Conservation (phyloP, 2,888 invertebrate genomes). For the Amphiduros pacificus region DNA sequence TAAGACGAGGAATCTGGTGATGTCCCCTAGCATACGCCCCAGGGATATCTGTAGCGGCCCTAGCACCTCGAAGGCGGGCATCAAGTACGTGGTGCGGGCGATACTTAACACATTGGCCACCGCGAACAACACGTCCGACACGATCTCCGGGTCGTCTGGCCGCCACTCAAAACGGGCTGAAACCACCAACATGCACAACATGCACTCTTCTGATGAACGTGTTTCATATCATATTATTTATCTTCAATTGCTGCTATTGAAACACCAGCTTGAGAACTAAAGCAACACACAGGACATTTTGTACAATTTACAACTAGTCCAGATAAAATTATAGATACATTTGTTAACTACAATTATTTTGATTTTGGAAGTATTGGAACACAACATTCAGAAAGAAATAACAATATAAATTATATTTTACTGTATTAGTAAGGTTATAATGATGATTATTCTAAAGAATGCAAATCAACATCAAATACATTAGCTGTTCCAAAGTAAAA, state of each 20-base stretch:
- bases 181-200: no score
- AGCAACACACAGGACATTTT: no score
- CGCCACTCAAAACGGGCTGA: slow-evolving; percentile 59
- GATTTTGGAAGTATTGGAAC: no score
- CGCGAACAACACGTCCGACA: slow-evolving; percentile 59
- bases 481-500: neutral
- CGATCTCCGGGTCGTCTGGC: slow-evolving; percentile 58
- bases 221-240: no score
- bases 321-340: no score
- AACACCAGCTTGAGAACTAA: no score
- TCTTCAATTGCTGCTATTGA: no score
- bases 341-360: no score
- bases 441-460: no score
- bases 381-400: neutral
- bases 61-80: slow-evolving; percentile 60
- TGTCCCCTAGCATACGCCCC: slow-evolving; percentile 59
- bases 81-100: slow-evolving; percentile 59
- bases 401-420: neutral
- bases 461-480: neutral
- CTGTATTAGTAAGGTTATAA: neutral
- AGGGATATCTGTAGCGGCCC: slow-evolving; percentile 59
- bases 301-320: no score
- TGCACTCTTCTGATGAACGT: no score
- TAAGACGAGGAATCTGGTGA: slow-evolving; percentile 59
- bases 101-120: slow-evolving; percentile 59